Base-by-base conservation (phyloP, 53 echinoderm and acorn worm species). In the Apostichopus leukothele region DNA sequence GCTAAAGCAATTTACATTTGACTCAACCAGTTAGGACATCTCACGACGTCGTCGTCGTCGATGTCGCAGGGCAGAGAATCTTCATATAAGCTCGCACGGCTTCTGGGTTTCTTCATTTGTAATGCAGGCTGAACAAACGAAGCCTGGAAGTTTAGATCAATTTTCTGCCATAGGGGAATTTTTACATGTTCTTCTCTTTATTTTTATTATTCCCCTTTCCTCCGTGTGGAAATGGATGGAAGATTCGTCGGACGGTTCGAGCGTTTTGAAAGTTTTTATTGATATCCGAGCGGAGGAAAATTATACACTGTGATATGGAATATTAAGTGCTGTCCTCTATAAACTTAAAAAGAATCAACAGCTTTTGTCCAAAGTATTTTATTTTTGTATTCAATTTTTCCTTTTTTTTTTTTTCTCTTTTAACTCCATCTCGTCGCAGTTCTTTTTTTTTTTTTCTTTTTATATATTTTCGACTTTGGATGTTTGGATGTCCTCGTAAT, bases 91-190 rank as follows among this genome's bases (percentile, higher is more conserved):
- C 54, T 81, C 22, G 11, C 55, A 12, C 7, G 60, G 81, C 81
- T 81, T 76, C 59, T 59, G 21, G 81, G 51, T 26, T 59, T 81
- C 55, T 81, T 54, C 81, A 81, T 81, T 81, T 81, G 55, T 81
- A 81, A 81, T 81, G 81, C 81, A 81, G 81, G 81, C 81, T 81
- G 59, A 59, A 81, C 55, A 25, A 55, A 59, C 59, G 55, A 81
- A 54, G 59, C 81, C 81, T 81, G 9, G 55, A 59, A 81, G 81
- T 81, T 57, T 59, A 55, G 81, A 81, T 81, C 81, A 81, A 81
- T 81, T 54, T n/a, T 57, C 22, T 54, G 81, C 81, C 81, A 25
- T 59, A 81, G 55, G 81, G 59, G 59, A 71, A 71, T 71, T 71
- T 71, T 71, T 71, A n/a, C 20, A 16, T 19, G 18, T 71, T 18